phyloP scores from a whole-genome alignment of 1,140 invertebrate species.

The Musca domestica region DNA sequence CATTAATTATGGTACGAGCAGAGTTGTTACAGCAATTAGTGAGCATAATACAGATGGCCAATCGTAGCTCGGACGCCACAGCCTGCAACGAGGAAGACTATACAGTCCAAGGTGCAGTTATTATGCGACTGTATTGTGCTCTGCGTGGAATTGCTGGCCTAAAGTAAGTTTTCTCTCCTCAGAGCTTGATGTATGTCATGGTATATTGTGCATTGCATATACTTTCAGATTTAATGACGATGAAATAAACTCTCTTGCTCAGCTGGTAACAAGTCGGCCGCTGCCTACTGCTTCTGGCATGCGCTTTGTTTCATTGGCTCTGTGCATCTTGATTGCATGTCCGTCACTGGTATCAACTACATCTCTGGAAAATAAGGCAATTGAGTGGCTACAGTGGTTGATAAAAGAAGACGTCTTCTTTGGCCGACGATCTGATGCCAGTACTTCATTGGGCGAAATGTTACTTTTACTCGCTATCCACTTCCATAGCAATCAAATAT shows the following conservation, averaged over 20 bases:
- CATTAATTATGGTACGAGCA: slow-evolving; percentile 70
- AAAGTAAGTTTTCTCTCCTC: slow-evolving; percentile 64
- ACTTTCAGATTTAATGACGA: slow-evolving; percentile 81
- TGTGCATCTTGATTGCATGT: slow-evolving; percentile 94
- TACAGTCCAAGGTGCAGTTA: slow-evolving; percentile 76
- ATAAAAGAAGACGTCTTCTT: slow-evolving; percentile 86
- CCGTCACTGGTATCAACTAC: slow-evolving; percentile 76
- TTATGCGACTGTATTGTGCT: slow-evolving; percentile 86
- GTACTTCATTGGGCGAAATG: slow-evolving; percentile 93
- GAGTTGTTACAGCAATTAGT: slow-evolving; percentile 73
- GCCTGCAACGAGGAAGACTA: slow-evolving; percentile 56
- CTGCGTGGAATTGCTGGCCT: slow-evolving; percentile 88
- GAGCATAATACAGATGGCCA: slow-evolving; percentile 52
- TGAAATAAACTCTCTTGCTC: slow-evolving; percentile 79
- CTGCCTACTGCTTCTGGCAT: slow-evolving; percentile 87
- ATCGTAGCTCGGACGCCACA: slow-evolving; percentile 48
- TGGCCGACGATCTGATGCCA: slow-evolving; percentile 73
- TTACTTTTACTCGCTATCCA: slow-evolving; percentile 93
- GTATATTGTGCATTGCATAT: not conserved
- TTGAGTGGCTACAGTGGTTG: slow-evolving; percentile 93
- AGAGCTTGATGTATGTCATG: not conserved
- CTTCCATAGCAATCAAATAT: slow-evolving; percentile 91
- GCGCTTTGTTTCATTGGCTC: slow-evolving; percentile 86
- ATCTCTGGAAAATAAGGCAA: slow-evolving; percentile 83
- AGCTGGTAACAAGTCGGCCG: slow-evolving; percentile 84